A percentile compares a stretch with the other conserved stretches of the same genome.
These are phyloP conservation scores for Sparus aurata DNA, from an alignment of 2,797 vertebrate genomes.

Conservation along the genomic window DNA sequence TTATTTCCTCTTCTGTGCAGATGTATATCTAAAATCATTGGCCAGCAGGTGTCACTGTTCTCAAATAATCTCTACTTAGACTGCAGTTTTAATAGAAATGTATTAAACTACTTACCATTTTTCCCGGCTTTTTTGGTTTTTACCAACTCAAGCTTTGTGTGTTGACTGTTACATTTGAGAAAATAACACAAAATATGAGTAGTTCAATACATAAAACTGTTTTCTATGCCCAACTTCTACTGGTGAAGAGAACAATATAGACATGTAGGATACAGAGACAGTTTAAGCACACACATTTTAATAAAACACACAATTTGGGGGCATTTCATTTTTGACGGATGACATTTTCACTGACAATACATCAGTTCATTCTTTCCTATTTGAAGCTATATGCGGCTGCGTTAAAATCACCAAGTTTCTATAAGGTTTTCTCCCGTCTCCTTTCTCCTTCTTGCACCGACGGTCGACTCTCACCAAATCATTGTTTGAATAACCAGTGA, in stretches of 20 bases:
- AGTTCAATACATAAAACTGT: background rate
- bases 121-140: no score
- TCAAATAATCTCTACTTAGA: no score
- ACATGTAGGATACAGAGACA: background rate
- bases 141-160: background rate
- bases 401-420: conserved; percentile 1
- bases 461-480: background rate
- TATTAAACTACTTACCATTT: no score
- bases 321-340: conserved; percentile 23
- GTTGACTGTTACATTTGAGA: background rate
- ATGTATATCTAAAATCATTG: no score
- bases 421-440: background rate
- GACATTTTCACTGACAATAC: conserved; percentile 2
- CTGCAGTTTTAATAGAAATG: no score
- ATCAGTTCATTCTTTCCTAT: conserved; percentile 1
- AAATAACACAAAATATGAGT: background rate
- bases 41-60: no score
- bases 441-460: background rate
- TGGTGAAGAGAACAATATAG: background rate
- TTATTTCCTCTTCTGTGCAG: no score
- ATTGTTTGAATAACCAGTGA: background rate
- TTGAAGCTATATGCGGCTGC: background rate
- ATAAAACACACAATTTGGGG: conserved; percentile 17
- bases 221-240: background rate
- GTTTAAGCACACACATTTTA: conserved; percentile 34